Conservation (phyloP, 2,113 vertebrate species). For the Dromiciops gliroides region DNA sequence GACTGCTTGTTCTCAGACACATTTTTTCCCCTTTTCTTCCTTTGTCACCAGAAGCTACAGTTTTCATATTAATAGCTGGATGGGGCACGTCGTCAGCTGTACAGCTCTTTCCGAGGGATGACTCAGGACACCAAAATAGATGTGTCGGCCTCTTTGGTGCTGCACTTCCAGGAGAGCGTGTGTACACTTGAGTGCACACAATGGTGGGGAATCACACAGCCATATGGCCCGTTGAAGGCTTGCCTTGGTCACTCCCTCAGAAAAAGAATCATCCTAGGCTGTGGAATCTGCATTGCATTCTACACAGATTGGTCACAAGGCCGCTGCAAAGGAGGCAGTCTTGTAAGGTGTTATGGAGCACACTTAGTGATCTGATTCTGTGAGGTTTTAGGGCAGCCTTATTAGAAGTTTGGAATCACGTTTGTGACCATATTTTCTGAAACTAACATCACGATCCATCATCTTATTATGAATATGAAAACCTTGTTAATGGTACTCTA, state of each 20-base stretch:
- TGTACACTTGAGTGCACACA: background rate
- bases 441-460: too few relatives aligned
- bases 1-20: fast-evolving
- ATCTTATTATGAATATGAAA: background rate
- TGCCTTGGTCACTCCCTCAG: background rate
- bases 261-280: background rate
- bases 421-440: too few relatives aligned
- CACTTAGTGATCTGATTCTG: background rate
- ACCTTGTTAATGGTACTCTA: background rate
- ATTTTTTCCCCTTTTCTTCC: slow-evolving; percentile 54
- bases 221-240: background rate
- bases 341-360: background rate
- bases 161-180: background rate
- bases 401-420: background rate
- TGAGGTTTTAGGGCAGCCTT: background rate
- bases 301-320: background rate
- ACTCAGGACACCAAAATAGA: slow-evolving; percentile 73
- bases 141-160: slow-evolving; percentile 41
- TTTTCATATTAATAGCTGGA: slow-evolving; percentile 80
- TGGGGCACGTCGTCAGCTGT: slow-evolving; percentile 76
- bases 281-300: background rate
- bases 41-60: slow-evolving; percentile 79
- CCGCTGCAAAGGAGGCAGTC: background rate
- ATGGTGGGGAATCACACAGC: background rate
- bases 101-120: slow-evolving; percentile 78